Evolutionary conservation across 2,113 vertebrate species (phyloP), one percentile per base, ranked within the genome.

Genomic region (Osmerus eperlanus): DNA sequence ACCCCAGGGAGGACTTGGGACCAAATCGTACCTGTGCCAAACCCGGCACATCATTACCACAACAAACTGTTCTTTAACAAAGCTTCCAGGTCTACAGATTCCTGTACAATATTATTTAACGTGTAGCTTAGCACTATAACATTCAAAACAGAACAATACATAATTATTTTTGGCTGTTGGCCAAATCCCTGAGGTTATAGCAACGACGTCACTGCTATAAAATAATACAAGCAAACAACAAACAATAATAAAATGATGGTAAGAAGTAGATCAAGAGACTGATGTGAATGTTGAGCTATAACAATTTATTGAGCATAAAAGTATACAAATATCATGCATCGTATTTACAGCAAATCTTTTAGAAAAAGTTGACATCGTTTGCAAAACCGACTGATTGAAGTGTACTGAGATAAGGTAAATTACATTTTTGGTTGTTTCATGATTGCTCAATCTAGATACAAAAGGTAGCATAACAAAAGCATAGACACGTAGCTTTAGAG

Each of bases 261-360:
- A 70, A 65, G 58, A 72, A 29, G 63, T 15, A 32, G 58, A 60
- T 36, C 29, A 69, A 67, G 66, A 62, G 61, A 65, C 11, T 61
- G 32, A 47, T 19, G 4, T 25, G 25, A 41, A 32, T 63, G 62
- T n/a, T 76, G 73, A 83, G 76, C 84, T 68, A 79, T 71, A 74
- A 67, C 73, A 19, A 75, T 91, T 89, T 91, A 93, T 90, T 93
- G 79, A 64, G 73, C 80, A 82, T 79, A 84, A 68, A 68, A 78
- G 60, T 68, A 85, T 86, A 90, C 81, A 89, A 75, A 82, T 71
- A 72, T 78, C 82, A 87, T 85, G 86, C 85, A 52, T 47, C 41
- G 9, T 85, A 90, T 91, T 88, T 89, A 92, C 89, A 92, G 88
- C 84, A 12, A 81, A 81, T 80, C 73, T 28, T 21, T 15, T 66